A percentile compares a stretch with the other conserved stretches of the same genome.
Conservation (phyloP, 2,888 invertebrate genomes). For the Hymenopus coronatus region DNA sequence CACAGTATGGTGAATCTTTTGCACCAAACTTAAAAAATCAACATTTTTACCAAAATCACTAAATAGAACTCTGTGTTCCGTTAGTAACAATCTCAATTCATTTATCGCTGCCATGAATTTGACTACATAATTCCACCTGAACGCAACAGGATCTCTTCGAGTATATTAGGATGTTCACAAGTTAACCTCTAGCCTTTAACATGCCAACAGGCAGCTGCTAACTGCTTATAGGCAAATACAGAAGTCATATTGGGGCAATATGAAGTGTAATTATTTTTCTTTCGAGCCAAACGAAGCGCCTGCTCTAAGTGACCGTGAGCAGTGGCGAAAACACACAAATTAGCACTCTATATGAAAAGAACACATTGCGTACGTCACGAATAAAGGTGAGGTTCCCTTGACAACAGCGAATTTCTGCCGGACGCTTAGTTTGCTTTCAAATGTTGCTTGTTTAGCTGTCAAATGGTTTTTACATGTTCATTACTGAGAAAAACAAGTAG, state of each 20-base stretch:
- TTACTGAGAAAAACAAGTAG: not conserved
- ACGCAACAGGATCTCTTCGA: no score
- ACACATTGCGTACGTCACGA: not conserved
- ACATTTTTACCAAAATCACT: no score
- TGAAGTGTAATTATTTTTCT: not conserved
- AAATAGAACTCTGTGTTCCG: no score
- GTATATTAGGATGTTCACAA: no score
- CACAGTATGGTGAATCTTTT: no score
- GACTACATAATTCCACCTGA: not conserved
- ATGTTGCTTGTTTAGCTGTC: not conserved
- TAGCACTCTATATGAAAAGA: not conserved
- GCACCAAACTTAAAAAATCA: no score
- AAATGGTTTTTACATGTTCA: not conserved
- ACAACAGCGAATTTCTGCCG: not conserved
- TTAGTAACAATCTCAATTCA: no score
- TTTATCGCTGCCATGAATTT: not conserved
- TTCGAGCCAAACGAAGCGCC: not conserved
- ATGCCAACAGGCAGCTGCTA: not conserved
- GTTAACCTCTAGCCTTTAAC: not conserved
- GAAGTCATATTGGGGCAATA: not conserved
- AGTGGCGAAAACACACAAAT: not conserved
- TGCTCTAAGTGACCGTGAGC: not conserved
- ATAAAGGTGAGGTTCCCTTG: not conserved
- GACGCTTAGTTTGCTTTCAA: not conserved
- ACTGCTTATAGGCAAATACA: not conserved